Percentiles rank a stretch among this genome's conserved stretches.
These are phyloP conservation scores for Steinernema hermaphroditum DNA, from an alignment of 2,888 invertebrate genomes.

Conservation along the genomic window DNA sequence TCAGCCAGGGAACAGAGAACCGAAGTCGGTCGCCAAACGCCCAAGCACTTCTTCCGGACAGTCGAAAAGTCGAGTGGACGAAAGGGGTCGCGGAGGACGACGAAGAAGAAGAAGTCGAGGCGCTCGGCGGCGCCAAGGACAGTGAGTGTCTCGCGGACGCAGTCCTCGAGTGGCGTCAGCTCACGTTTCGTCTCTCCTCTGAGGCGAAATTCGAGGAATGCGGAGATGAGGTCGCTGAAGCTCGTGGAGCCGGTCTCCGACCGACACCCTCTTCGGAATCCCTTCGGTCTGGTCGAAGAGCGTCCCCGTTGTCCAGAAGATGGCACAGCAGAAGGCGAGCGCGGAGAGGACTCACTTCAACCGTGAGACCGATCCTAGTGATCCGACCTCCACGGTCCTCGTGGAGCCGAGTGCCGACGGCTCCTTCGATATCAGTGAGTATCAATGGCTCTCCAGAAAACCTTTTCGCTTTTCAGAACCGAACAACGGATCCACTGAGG, in stretches of 20 bases:
- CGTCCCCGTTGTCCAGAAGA: neutral
- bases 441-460: too few species aligned
- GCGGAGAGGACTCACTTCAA: too few species aligned
- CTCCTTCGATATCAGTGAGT: too few species aligned
- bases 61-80: neutral
- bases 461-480: too few species aligned
- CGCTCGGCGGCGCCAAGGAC: neutral
- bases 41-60: neutral
- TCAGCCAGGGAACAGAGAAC: too few species aligned
- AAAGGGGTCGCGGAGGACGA: neutral
- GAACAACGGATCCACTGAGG: too few species aligned
- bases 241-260: neutral
- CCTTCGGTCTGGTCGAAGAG: neutral
- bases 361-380: too few species aligned
- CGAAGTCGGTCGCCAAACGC: neutral
- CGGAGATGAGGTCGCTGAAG: neutral
- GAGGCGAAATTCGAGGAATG: neutral
- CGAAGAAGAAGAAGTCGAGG: neutral
- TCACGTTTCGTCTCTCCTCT: neutral
- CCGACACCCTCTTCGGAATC: constrained; percentile 20
- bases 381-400: too few species aligned
- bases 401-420: too few species aligned
- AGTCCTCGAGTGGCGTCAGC: neutral
- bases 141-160: neutral
- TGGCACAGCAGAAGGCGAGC: too few species aligned